A percentile compares a stretch with the other conserved stretches of the same genome.
Evolutionary conservation across 2,888 invertebrate genomes (phyloP).

Genomic region (Apamea epomidion): DNA sequence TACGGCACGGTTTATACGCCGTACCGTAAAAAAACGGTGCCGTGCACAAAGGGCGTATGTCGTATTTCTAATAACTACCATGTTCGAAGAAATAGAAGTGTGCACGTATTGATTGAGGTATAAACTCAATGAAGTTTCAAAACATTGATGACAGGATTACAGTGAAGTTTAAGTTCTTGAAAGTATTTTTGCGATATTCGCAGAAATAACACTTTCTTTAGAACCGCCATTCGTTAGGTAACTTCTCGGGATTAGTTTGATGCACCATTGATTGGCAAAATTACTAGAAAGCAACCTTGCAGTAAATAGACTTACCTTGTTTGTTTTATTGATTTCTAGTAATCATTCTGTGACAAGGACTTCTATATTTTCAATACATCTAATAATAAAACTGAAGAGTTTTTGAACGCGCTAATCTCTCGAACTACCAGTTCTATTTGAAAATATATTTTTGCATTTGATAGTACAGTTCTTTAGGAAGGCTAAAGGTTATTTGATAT

Average conservation of each 20-base stretch:
- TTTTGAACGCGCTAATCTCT: not conserved
- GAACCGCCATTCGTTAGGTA: not conserved
- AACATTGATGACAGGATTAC: slow-evolving; percentile 11
- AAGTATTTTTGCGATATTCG: slow-evolving; percentile 20
- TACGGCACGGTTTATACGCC: not conserved
- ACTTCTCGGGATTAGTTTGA: slow-evolving; percentile 14
- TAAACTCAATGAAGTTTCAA: not conserved
- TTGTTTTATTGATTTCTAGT: not conserved
- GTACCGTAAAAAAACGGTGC: not conserved
- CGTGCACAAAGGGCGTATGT: not conserved
- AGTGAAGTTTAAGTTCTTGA: slow-evolving; percentile 8
- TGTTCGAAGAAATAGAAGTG: slow-evolving; percentile 2
- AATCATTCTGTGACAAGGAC: not conserved
- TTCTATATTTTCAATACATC: not conserved
- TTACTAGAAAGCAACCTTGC: slow-evolving; percentile 19
- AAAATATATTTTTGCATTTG: not conserved
- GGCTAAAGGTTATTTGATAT: not conserved
- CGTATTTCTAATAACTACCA: not conserved
- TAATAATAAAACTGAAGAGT: not conserved
- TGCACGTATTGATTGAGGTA: slow-evolving; percentile 4
- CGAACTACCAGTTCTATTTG: not conserved
- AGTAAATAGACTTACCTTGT: not conserved
- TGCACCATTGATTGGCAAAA: slow-evolving; percentile 24
- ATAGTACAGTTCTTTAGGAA: not conserved
- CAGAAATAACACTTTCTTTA: slow-evolving; percentile 11